Percentiles rank a stretch among this genome's conserved stretches.
Evolutionary conservation across 1,140 invertebrate genomes (phyloP).

Genomic region (Papilio helenus): DNA sequence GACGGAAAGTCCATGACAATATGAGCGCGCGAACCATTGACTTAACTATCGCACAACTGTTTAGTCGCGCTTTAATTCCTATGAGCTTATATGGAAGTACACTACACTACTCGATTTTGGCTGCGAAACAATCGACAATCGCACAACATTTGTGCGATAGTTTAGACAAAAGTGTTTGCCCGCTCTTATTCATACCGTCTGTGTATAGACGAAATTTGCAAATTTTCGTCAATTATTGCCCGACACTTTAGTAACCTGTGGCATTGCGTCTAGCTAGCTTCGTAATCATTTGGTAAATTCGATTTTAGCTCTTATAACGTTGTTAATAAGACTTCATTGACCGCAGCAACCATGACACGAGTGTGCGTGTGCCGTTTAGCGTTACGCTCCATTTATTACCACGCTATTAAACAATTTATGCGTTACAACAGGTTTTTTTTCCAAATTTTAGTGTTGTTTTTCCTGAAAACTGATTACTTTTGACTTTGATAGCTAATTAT

Average conservation of each 20-base stretch:
- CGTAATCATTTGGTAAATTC: not conserved
- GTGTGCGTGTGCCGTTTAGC: slow-evolving; percentile 52
- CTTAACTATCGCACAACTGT: no score
- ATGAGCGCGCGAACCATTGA: not conserved
- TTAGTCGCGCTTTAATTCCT: no score
- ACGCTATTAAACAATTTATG: slow-evolving; percentile 51
- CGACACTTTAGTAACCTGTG: slow-evolving; percentile 22
- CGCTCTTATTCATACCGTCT: not conserved
- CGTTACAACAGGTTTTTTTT: slow-evolving; percentile 50
- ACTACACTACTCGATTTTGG: no score
- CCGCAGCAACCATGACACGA: slow-evolving; percentile 2
- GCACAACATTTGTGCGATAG: no score
- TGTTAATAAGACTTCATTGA: not conserved
- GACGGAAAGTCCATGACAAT: not conserved
- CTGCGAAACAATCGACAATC: no score
- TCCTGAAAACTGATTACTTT: not conserved
- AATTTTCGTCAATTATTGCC: slow-evolving; percentile 22
- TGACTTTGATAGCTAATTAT: not conserved
- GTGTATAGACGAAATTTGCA: slow-evolving; percentile 11
- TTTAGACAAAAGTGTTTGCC: no score
- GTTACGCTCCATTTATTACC: slow-evolving; percentile 53
- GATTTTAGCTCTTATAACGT: not conserved
- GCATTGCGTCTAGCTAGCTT: slow-evolving; percentile 10
- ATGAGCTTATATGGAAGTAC: no score
- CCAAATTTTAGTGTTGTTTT: slow-evolving; percentile 13